Percentiles rank a stretch among this genome's conserved stretches.
Conservation (phyloP, 1,140 invertebrate genomes). For the Branchinecta lindahli region DNA sequence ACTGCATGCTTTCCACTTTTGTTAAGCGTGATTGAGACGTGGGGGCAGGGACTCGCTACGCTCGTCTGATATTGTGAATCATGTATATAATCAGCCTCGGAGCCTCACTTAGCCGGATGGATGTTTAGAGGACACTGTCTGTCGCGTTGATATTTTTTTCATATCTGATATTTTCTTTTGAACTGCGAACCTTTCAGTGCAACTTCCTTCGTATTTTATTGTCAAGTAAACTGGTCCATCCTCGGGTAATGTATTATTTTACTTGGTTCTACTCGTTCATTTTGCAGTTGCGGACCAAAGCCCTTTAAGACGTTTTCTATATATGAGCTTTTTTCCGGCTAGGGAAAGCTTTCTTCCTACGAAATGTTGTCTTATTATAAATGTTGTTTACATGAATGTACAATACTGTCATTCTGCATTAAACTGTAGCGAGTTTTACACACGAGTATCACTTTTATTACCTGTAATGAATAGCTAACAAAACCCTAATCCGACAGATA, state of each 20-base stretch:
- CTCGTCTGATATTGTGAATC: too few relatives aligned
- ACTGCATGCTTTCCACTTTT: too few relatives aligned
- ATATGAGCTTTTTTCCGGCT: not conserved
- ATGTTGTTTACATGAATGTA: not conserved
- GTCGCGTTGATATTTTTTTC: not conserved
- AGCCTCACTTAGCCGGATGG: not conserved
- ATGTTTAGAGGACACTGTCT: not conserved
- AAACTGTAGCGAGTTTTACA: not conserved
- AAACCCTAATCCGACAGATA: too few relatives aligned
- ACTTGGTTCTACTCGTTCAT: not conserved
- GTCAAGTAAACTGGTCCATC: not conserved
- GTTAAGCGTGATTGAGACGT: too few relatives aligned
- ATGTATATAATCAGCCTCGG: too few relatives aligned
- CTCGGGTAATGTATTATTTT: not conserved
- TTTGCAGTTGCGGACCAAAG: not conserved
- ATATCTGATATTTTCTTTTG: not conserved
- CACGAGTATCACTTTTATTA: too few relatives aligned
- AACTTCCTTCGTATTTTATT: not conserved
- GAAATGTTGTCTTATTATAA: not conserved
- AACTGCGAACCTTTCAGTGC: not conserved
- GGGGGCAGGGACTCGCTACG: too few relatives aligned
- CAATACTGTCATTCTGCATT: constrained; percentile 8
- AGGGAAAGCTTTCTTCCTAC: not conserved
- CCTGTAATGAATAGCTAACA: too few relatives aligned
- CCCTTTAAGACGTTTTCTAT: constrained; percentile 1